Evolutionary conservation across 2,888 invertebrate genomes (phyloP).

Genomic region (Trissolcus brochymenae): DNA sequence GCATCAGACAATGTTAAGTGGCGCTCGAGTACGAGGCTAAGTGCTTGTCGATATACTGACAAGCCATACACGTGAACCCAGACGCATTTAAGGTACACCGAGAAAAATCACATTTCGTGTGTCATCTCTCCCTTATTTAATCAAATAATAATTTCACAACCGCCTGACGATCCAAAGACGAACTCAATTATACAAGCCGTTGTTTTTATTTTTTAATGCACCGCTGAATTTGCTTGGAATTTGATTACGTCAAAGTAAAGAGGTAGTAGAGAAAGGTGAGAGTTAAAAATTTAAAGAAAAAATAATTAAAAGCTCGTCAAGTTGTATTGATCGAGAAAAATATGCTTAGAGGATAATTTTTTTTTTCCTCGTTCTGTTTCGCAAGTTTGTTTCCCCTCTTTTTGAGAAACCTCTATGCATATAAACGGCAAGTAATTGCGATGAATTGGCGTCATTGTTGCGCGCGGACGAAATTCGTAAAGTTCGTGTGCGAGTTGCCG

Average conservation of each 20-base stretch:
- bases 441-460: slow-evolving; percentile 40
- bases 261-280: neutral
- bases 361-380: too few relatives aligned
- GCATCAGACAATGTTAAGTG: slow-evolving; percentile 41
- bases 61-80: slow-evolving; percentile 29
- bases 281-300: slow-evolving; percentile 3
- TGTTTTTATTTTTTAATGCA: neutral
- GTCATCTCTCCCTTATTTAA: slow-evolving; percentile 17
- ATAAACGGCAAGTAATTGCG: slow-evolving; percentile 47
- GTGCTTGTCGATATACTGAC: slow-evolving; percentile 49
- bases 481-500: slow-evolving; percentile 26
- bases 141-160: slow-evolving; percentile 20
- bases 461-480: slow-evolving; percentile 17
- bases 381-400: neutral
- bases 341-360: too few relatives aligned
- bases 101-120: slow-evolving; percentile 42
- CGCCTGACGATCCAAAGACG: too few relatives aligned
- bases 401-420: slow-evolving; percentile 24
- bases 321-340: too few relatives aligned
- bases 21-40: slow-evolving; percentile 26
- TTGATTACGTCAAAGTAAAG: slow-evolving; percentile 14
- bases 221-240: slow-evolving; percentile 1
- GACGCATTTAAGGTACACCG: slow-evolving; percentile 44
- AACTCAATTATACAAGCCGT: neutral
- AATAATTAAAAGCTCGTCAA: too few relatives aligned